Conservation (phyloP, 2,797 vertebrate species). For the Corythornis leucogaster region DNA sequence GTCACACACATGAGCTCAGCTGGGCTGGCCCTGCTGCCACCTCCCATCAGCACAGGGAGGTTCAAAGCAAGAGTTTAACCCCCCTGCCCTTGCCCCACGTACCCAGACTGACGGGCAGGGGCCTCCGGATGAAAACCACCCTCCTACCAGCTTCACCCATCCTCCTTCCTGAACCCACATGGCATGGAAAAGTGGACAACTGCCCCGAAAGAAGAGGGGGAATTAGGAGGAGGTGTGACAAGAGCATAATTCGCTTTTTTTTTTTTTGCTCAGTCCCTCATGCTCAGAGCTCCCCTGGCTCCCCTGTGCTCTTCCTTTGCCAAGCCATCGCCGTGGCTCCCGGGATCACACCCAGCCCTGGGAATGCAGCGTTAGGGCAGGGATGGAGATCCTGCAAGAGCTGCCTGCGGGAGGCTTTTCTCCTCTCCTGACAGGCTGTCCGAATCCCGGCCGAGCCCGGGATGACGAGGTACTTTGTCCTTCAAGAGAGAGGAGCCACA, state of each 20-base stretch:
- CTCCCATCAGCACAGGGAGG: background rate
- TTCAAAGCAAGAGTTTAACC: background rate
- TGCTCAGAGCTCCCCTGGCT: background rate
- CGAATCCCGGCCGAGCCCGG: background rate
- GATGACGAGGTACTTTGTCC: rapidly evolving
- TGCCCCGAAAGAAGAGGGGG: background rate
- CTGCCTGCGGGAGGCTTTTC: background rate
- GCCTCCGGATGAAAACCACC: background rate
- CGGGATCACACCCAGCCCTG: background rate
- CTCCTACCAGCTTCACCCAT: background rate
- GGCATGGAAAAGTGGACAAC: rapidly evolving
- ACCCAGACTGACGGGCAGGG: background rate
- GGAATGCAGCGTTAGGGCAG: background rate
- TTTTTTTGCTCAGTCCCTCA: background rate
- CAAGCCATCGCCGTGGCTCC: background rate
- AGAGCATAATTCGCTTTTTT: background rate
- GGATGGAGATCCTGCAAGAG: background rate
- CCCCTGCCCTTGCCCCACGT: background rate
- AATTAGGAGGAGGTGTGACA: background rate
- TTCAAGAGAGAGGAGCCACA: background rate
- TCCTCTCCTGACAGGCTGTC: background rate
- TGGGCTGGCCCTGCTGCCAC: background rate
- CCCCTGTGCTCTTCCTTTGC: background rate
- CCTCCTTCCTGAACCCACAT: rapidly evolving
- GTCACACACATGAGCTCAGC: background rate